phyloP scores from a whole-genome alignment of 2,888 invertebrate species.

The Microchrysa polita region DNA sequence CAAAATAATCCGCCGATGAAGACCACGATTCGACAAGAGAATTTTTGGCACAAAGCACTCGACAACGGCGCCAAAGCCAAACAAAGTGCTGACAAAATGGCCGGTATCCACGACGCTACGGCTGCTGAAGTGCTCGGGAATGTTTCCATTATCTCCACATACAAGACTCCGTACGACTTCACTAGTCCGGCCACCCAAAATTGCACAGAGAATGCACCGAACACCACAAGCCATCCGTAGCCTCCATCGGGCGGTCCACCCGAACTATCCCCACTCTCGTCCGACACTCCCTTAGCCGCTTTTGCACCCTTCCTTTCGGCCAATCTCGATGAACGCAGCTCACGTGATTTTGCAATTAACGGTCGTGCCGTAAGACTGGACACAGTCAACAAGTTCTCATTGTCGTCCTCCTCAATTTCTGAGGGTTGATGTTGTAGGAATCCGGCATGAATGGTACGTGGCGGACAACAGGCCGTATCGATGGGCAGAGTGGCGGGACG shows the following conservation, averaged over 20 bases:
- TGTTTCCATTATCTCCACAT: conserved; percentile 82
- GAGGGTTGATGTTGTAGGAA: conserved; percentile 65
- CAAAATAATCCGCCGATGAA: conserved; percentile 79
- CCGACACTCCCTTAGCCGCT: conserved; percentile 14
- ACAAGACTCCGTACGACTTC: conserved; percentile 82
- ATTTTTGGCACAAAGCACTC: conserved; percentile 76
- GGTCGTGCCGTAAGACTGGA: conserved; percentile 78
- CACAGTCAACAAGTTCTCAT: conserved; percentile 76
- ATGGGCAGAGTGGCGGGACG: conserved; percentile 67
- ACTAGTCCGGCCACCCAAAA: conserved; percentile 84
- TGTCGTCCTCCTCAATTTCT: conserved; percentile 72
- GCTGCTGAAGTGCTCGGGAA: conserved; percentile 79
- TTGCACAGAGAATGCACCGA: conserved; percentile 82
- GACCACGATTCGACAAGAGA: conserved; percentile 75
- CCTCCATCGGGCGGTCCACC: conserved; percentile 75
- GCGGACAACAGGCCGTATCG: conserved; percentile 58
- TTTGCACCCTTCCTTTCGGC: conserved; percentile 50
- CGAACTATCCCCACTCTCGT: conserved; percentile 47
- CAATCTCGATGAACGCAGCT: conserved; percentile 65
- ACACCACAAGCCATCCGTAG: conserved; percentile 81
- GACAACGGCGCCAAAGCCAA: conserved; percentile 79
- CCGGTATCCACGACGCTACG: conserved; percentile 83
- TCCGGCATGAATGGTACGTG: conserved; percentile 63
- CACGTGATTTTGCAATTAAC: conserved; percentile 74
- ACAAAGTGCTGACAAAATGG: conserved; percentile 79